Evolutionary conservation across 2,113 vertebrate species (phyloP).

Genomic region (Dipodomys merriami): DNA sequence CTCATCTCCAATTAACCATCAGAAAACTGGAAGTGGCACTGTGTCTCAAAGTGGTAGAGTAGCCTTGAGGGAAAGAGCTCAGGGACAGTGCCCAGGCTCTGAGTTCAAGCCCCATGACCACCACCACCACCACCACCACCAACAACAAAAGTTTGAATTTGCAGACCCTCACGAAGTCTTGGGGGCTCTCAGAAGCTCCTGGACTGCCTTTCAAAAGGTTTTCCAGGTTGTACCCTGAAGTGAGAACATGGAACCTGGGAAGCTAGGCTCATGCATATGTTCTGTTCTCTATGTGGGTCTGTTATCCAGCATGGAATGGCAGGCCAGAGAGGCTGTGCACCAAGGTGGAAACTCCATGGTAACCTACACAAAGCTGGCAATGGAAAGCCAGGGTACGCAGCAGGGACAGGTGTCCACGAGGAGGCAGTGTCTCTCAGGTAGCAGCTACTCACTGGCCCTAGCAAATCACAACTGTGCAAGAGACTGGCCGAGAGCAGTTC

Average conservation of each 20-base stretch:
- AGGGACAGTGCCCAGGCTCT: too few relatives aligned
- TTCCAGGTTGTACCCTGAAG: neutral
- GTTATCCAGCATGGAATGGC: neutral
- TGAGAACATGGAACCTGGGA: neutral
- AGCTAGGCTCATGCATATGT: too few relatives aligned
- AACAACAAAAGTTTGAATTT: neutral
- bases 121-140: neutral
- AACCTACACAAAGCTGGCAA: neutral
- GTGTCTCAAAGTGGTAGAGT: too few relatives aligned
- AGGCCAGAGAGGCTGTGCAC: neutral
- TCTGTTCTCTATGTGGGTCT: too few relatives aligned
- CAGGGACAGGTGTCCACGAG: neutral
- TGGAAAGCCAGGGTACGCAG: neutral
- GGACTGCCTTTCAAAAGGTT: neutral
- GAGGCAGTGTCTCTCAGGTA: neutral
- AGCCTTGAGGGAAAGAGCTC: too few relatives aligned
- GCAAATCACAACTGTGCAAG: neutral
- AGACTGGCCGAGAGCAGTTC: neutral
- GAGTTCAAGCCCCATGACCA: neutral
- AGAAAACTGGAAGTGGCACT: too few relatives aligned
- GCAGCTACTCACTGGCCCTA: neutral
- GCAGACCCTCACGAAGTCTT: neutral
- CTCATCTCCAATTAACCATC: too few relatives aligned
- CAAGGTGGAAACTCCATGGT: neutral
- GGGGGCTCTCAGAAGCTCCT: neutral